These are phyloP conservation scores for Suricata suricatta DNA, from an alignment of 2,113 vertebrate species.

Conservation along the genomic window DNA sequence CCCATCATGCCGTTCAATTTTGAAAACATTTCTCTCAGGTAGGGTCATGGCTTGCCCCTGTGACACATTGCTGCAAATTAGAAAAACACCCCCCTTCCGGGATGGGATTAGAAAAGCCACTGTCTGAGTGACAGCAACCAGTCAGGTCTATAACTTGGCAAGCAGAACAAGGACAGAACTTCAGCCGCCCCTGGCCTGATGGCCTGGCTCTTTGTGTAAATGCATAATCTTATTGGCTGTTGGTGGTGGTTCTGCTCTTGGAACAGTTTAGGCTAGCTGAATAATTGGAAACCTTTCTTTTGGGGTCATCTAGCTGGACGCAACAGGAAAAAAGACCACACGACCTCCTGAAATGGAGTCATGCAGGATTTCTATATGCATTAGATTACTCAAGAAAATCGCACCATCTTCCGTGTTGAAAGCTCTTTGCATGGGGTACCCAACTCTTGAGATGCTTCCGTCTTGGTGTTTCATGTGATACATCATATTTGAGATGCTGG, in stretches of 20 bases:
- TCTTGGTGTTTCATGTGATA: background rate
- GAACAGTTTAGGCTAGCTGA: background rate
- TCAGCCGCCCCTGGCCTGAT: too few species aligned
- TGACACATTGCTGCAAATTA: background rate
- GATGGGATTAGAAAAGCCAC: background rate
- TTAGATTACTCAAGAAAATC: background rate
- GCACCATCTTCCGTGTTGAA: background rate
- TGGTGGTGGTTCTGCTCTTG: background rate
- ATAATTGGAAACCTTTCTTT: background rate
- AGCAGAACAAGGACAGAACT: background rate
- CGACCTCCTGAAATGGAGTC: background rate
- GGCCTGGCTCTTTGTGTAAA: background rate
- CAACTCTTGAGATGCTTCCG: background rate
- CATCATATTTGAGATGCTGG: background rate
- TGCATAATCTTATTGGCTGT: background rate
- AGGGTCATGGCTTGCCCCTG: background rate
- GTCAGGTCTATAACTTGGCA: background rate
- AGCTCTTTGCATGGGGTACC: background rate
- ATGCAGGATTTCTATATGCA: background rate
- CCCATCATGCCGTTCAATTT: background rate
- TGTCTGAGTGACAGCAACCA: background rate
- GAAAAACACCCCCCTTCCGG: background rate
- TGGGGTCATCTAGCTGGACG: background rate
- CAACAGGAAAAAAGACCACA: background rate
- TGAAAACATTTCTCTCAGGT: background rate